Evolutionary conservation across 2,113 vertebrate species (phyloP), one percentile per base, ranked within the genome.

Genomic region (Miniopterus natalensis): DNA sequence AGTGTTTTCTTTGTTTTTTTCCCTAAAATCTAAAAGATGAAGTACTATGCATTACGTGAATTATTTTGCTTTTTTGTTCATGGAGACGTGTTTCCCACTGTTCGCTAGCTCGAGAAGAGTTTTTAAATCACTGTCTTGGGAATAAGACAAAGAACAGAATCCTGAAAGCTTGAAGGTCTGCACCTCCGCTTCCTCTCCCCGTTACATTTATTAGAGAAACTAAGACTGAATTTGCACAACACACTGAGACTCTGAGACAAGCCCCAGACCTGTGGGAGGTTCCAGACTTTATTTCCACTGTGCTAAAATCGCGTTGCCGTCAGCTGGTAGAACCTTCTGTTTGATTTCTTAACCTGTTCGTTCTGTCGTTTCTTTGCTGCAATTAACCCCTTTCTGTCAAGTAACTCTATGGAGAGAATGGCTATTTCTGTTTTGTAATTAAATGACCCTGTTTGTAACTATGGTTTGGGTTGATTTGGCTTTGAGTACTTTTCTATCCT

Each of bases 121-220:
- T 96, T 97, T 98, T 97, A 95, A 61, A 96, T 98, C 96, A 95
- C 88, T 97, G 92, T 98, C 96, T 97, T 95, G 97, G 97, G 95
- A 97, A 85, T 97, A 88, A 83, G 80, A 98, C 97, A 97, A 92
- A 97, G 87, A 97, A 88, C 97, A 98, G 97, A 98, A 98, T 98
- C 98, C 98, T 98, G 97, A 98, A 98, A 98, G 98, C 98, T 98
- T 98, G 98, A 98, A 98, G 87, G 94, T 98, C 97, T 98, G 98
- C 98, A 92, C 95, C 97, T 98, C 96, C 96, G 84, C 90, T 92
- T 95, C 96, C 94, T 68, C 90, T 87, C 84, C 57, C 95, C 73
- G n/a, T 59, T 96, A 70, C 83, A 70, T 95, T 84, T 93, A 79
- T 89, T 92, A 80, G 81, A 92, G 73, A 96, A 66, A 42, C 45